phyloP scores from a whole-genome alignment of 2,797 vertebrate genomes.

The Sebastes reedi region DNA sequence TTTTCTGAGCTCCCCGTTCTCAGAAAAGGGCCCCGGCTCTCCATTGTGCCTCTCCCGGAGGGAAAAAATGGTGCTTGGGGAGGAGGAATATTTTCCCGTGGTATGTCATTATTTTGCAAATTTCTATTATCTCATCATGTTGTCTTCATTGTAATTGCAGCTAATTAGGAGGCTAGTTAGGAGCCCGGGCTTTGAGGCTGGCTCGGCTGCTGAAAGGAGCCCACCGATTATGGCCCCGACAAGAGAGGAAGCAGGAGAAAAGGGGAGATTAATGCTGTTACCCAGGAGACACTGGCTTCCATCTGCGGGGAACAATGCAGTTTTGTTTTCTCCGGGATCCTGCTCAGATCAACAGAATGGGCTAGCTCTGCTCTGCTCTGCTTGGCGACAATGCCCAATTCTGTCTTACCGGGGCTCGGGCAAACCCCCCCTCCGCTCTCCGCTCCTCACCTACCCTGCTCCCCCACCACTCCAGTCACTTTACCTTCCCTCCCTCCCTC shows the following conservation, averaged over 20 bases:
- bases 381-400: conserved; percentile 91
- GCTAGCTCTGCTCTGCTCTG: conserved; percentile 79
- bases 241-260: conserved; percentile 91
- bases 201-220: conserved; percentile 99
- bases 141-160: conserved; percentile 99
- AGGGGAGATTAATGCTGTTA: conserved; percentile 99
- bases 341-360: conserved; percentile 95
- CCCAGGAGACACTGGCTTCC: conserved; percentile 99
- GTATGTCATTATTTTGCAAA: conserved; percentile 99
- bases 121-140: conserved; percentile 99
- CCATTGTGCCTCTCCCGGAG: conserved; percentile 88
- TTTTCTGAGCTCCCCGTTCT: conserved; percentile 84
- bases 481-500: conserved; percentile 63
- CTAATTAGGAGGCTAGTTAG: conserved; percentile 99
- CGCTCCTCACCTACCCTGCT: conserved; percentile 52
- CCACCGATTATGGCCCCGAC: conserved; percentile 97
- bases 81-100: conserved; percentile 99
- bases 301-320: conserved; percentile 99
- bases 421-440: conserved; percentile 1
- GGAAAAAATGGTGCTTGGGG: conserved; percentile 95
- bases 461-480: conserved; percentile 34
- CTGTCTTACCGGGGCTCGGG: conserved; percentile 84
- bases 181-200: conserved; percentile 98
- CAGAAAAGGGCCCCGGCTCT: conserved; percentile 96
- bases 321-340: conserved; percentile 99